Conservation (phyloP, 2,797 vertebrate species). For the Graptemys geographica region DNA sequence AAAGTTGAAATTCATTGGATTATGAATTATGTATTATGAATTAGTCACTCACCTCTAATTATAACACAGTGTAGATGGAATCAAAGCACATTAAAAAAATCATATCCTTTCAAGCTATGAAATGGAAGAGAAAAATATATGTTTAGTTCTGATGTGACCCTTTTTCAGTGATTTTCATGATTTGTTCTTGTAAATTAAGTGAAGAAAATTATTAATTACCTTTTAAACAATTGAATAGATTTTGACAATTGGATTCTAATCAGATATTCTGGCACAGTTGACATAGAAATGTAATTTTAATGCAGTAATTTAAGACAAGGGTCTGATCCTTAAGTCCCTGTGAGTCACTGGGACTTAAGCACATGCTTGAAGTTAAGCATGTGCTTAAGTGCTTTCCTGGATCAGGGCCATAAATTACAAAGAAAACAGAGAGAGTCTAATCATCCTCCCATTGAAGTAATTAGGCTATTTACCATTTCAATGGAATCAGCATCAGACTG, state of each 20-base stretch:
- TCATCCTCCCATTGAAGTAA: neutral
- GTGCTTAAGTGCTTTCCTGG: neutral
- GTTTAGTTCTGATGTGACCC: neutral
- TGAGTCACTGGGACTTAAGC: neutral
- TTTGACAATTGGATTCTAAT: constrained; percentile 6
- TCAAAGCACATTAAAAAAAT: neutral
- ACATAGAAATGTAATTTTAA: neutral
- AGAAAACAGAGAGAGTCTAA: neutral
- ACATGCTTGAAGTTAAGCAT: neutral
- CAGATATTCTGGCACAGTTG: neutral
- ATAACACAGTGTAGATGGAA: neutral
- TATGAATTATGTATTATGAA: rapidly evolving
- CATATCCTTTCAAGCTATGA: neutral
- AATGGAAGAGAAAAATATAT: neutral
- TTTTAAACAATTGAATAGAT: neutral
- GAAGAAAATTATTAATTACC: neutral
- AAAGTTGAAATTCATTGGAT: neutral
- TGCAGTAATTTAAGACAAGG: rapidly evolving
- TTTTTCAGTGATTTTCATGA: neutral
- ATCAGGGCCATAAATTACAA: neutral
- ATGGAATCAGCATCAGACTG: neutral
- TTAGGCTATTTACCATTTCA: neutral
- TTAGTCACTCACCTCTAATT: neutral
- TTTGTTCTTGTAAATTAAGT: neutral
- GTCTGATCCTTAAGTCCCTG: neutral